Evolutionary conservation across 2,113 vertebrate genomes (phyloP).

Genomic region (Diadophis punctatus): DNA sequence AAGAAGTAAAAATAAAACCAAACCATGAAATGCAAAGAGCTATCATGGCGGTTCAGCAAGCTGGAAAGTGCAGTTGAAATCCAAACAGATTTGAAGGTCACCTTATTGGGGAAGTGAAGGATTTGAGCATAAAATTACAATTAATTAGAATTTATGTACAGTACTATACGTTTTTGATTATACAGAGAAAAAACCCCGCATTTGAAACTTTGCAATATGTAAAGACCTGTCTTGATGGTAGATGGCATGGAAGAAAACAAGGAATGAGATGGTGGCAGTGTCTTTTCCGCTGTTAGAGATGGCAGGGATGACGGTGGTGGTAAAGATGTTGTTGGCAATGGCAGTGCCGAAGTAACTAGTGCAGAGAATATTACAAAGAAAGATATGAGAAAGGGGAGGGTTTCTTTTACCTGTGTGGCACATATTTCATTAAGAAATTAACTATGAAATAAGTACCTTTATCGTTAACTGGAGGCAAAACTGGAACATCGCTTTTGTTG

Average conservation of each 20-base stretch:
- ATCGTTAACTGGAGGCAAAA: constrained; percentile 19
- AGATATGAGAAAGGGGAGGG: background rate
- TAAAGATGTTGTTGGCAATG: constrained; percentile 41
- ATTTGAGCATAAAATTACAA: background rate
- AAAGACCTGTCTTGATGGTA: constrained; percentile 32
- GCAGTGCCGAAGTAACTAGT: constrained; percentile 37
- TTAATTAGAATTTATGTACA: background rate
- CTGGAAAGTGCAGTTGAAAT: background rate
- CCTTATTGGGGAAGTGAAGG: background rate
- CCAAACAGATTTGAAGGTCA: background rate
- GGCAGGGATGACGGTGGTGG: constrained; percentile 40
- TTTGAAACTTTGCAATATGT: constrained; percentile 1
- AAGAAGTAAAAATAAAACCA: background rate
- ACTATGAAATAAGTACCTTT: constrained; percentile 45
- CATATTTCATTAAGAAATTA: background rate
- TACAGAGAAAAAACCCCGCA: background rate
- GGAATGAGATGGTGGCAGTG: constrained; percentile 46
- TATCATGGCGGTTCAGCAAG: background rate
- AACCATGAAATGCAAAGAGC: background rate
- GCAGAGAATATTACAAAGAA: constrained; percentile 30
- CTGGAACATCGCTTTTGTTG: constrained; percentile 15
- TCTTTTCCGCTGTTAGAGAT: constrained; percentile 43
- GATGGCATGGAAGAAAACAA: constrained; percentile 31
- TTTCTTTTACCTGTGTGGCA: constrained; percentile 43
- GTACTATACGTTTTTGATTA: background rate